Conservation (phyloP, 2,113 vertebrate genomes). For the Dasyprocta punctata region DNA sequence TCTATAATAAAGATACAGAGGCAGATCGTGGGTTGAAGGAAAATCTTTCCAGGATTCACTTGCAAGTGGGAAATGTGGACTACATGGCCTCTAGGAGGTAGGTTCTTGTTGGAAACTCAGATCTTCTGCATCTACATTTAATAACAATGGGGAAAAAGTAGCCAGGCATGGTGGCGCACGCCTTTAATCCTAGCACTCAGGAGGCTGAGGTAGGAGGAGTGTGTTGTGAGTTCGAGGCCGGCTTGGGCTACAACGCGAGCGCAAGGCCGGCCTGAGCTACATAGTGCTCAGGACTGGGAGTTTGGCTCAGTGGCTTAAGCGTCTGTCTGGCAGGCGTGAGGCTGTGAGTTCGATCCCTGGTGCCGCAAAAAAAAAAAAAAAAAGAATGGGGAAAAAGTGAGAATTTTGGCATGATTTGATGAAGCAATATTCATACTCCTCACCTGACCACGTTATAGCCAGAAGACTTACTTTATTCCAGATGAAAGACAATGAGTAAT, state of each 20-base stretch:
- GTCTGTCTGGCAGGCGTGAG: no score
- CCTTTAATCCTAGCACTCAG: no score
- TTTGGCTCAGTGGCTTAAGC: no score
- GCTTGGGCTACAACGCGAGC: no score
- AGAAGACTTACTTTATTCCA: background rate
- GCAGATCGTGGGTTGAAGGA: constrained; percentile 79
- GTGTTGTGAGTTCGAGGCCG: no score
- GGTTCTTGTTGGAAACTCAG: constrained; percentile 55
- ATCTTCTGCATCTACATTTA: constrained; percentile 72
- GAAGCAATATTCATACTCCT: constrained; percentile 70
- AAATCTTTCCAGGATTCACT: constrained; percentile 85
- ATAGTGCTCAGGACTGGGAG: no score
- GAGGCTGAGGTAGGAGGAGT: no score
- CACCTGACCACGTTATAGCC: constrained; percentile 55
- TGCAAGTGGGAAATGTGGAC: constrained; percentile 85
- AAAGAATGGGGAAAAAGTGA: constrained; percentile 64
- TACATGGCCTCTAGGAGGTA: background rate
- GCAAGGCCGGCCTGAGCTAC: no score
- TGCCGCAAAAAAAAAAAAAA: no score
- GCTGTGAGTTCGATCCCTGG: no score
- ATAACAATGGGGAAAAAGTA: constrained; percentile 62
- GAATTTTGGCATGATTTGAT: constrained; percentile 58
- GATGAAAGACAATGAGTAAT: background rate
- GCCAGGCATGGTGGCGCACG: no score
- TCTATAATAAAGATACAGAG: constrained; percentile 72